phyloP scores from a whole-genome alignment of 2,113 vertebrate genomes.

The Pedionomus torquatus region DNA sequence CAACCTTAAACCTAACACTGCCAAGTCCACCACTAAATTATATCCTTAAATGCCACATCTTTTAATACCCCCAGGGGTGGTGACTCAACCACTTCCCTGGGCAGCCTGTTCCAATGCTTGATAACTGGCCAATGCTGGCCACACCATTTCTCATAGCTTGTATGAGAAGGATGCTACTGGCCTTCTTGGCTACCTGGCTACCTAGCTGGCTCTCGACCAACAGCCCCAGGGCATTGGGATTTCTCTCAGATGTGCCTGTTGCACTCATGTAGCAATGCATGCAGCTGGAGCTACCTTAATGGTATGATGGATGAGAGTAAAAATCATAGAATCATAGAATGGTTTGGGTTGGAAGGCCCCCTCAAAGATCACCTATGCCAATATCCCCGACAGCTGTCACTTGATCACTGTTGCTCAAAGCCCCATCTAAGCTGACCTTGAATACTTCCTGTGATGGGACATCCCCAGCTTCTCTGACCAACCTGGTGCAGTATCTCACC shows the following conservation, averaged over 20 bases:
- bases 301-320: background rate
- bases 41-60: rapidly evolving
- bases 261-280: background rate
- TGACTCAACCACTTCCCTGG: background rate
- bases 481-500: background rate
- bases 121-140: background rate
- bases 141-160: rapidly evolving
- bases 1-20: rapidly evolving
- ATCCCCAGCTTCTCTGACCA: background rate
- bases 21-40: rapidly evolving
- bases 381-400: background rate
- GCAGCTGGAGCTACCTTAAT: background rate
- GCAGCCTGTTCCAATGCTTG: background rate
- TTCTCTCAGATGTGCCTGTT: background rate
- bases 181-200: background rate
- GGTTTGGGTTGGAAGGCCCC: background rate
- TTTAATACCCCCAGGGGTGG: background rate
- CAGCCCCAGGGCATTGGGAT: background rate
- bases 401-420: background rate
- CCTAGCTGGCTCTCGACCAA: rapidly evolving
- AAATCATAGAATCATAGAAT: background rate
- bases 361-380: background rate
- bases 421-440: background rate
- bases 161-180: too few relatives aligned
- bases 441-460: background rate